These are phyloP conservation scores for Aromia moschata DNA, from an alignment of 2,888 invertebrate species.

Conservation along the genomic window DNA sequence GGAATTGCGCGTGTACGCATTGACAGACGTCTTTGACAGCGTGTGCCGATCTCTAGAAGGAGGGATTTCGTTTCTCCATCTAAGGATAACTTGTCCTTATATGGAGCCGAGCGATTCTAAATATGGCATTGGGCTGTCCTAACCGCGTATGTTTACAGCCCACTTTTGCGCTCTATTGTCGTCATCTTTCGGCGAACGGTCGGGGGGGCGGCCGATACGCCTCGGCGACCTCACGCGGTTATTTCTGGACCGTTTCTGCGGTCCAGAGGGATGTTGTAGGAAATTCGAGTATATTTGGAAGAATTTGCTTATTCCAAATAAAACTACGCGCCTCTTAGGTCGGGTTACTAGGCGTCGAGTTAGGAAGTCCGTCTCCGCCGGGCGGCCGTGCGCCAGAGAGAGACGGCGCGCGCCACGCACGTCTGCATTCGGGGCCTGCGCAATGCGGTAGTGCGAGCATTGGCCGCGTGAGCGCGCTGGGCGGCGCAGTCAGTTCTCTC, in stretches of 20 bases:
- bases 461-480: conserved; percentile 59
- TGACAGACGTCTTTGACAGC: conserved; percentile 51
- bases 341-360: conserved; percentile 48
- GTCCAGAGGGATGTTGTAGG: conserved; percentile 24
- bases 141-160: conserved; percentile 62
- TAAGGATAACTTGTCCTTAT: conserved; percentile 83
- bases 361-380: conserved; percentile 38
- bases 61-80: conserved; percentile 84
- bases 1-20: conserved; percentile 49
- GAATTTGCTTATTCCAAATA: conserved; percentile 52
- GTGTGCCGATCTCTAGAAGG: conserved; percentile 62
- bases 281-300: conserved; percentile 49
- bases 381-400: conserved; percentile 42
- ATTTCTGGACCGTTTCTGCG: conserved; percentile 13
- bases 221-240: conserved; percentile 1
- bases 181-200: conserved; percentile 29
- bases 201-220: conserved; percentile 13
- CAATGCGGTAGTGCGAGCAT: conserved; percentile 54
- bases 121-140: conserved; percentile 82
- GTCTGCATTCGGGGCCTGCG: conserved; percentile 50
- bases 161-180: conserved; percentile 53
- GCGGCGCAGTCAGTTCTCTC: conserved; percentile 58
- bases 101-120: conserved; percentile 83
- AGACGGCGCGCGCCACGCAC: conserved; percentile 49
- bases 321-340: conserved; percentile 52